phyloP scores from a whole-genome alignment of 2,797 vertebrate species.

The Neopelma chrysocephalum region DNA sequence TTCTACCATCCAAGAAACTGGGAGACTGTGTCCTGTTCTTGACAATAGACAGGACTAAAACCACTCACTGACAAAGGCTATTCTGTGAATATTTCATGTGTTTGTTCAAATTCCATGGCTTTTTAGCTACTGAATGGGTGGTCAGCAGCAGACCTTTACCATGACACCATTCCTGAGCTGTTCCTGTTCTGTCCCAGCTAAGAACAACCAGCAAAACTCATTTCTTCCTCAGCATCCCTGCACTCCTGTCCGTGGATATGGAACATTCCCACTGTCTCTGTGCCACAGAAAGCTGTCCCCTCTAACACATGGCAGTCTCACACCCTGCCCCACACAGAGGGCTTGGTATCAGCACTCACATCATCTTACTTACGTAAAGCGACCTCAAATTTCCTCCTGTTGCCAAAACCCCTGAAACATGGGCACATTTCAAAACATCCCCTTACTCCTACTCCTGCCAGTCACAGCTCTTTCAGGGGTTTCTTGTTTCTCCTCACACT shows the following conservation, averaged over 20 bases:
- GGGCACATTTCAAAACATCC: background rate
- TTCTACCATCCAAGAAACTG: background rate
- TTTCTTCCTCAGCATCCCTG: background rate
- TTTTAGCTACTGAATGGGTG: background rate
- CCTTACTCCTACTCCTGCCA: background rate
- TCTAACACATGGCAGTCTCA: background rate
- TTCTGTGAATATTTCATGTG: background rate
- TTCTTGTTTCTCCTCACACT: background rate
- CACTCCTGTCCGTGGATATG: rapidly evolving
- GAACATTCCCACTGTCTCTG: rapidly evolving
- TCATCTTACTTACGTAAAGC: background rate
- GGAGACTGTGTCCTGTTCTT: background rate
- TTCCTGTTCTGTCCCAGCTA: background rate
- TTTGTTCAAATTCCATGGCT: background rate
- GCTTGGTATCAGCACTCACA: background rate
- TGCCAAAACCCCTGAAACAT: background rate
- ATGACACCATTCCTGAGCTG: rapidly evolving
- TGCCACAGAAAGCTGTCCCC: background rate
- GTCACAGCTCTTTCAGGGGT: background rate
- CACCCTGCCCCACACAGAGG: background rate
- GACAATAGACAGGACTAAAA: background rate
- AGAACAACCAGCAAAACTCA: background rate
- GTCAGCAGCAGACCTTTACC: background rate
- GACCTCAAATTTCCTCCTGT: background rate
- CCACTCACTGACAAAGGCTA: background rate